These are phyloP conservation scores for Sparus aurata DNA, from an alignment of 2,797 vertebrate genomes.

Conservation along the genomic window DNA sequence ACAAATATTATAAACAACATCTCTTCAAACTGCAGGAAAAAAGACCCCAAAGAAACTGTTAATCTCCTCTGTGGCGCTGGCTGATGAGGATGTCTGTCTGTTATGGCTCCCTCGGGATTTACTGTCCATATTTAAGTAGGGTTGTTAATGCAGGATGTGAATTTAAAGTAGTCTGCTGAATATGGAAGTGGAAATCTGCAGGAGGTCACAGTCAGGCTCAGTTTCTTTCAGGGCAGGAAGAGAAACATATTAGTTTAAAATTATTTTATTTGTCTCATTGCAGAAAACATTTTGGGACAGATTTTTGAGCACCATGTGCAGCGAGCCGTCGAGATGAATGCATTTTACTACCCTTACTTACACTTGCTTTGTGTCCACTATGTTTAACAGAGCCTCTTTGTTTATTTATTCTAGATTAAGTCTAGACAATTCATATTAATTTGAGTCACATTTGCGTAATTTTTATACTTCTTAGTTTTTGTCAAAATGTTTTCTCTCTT, in stretches of 20 bases:
- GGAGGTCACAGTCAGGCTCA: slow-evolving; percentile 17
- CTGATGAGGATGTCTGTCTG: slow-evolving; percentile 17
- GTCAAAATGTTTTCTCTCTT: too few relatives aligned
- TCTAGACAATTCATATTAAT: too few relatives aligned
- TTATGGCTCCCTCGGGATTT: slow-evolving; percentile 27
- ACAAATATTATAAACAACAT: slow-evolving; percentile 10
- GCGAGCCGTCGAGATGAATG: neutral
- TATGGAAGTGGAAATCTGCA: slow-evolving; percentile 47
- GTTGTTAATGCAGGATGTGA: slow-evolving; percentile 38
- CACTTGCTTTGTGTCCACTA: neutral
- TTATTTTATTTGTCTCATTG: neutral
- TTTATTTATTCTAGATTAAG: too few relatives aligned
- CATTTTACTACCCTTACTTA: neutral
- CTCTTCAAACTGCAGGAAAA: slow-evolving; percentile 12
- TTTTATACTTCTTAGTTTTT: too few relatives aligned
- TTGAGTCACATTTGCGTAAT: too few relatives aligned
- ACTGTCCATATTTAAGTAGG: slow-evolving; percentile 53
- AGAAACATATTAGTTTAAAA: neutral
- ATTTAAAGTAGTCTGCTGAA: slow-evolving; percentile 52
- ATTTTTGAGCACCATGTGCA: neutral
- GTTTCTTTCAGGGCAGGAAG: slow-evolving; percentile 2
- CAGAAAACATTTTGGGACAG: neutral
- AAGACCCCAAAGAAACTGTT: slow-evolving; percentile 5
- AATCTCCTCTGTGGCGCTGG: slow-evolving; percentile 15
- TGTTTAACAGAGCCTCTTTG: neutral